Base-by-base conservation (phyloP, 2,797 vertebrate species). In the Platyrinchus mystaceus region DNA sequence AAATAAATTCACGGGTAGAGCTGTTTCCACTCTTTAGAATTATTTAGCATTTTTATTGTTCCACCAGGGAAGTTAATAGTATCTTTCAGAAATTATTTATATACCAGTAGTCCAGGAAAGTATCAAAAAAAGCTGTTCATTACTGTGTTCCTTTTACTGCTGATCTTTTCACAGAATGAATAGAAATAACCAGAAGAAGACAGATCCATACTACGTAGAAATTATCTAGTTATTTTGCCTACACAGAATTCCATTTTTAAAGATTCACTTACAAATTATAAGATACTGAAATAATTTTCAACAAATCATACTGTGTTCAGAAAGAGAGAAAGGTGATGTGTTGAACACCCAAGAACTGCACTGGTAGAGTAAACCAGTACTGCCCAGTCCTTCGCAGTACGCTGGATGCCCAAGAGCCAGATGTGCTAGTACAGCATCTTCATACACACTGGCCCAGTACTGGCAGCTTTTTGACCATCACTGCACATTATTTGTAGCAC, bases 41-140 rank as follows among this genome's bases (percentile, higher is more conserved):
- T 96, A 96, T 93, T 97, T 96, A 97, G 77, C 87, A 83, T 94
- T 97, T 97, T 97, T 97, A 97, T 97, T 97, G 95, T 94, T 94
- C 90, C 89, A 94, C 77, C 52, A 81, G 90, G 75, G 84, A 95
- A 94, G 68, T 93, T 93, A 96, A 90, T 86, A 74, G 17, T 86
- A 78, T 73, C 84, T 95, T 96, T 91, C 56, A 84, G 78, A 92
- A 92, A 95, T 97, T 96, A 96, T 97, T 97, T 97, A 96, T 95
- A 97, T 36, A 83, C 28, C 75, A 88, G 69, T 58, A 95, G 94
- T 92, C 87, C 96, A 93, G 76, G 74, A 76, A 96, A 94, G 58
- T 76, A 94, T 96, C 30, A 95, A 95, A 95, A 96, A 96, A 93
- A 79, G n/a, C 52, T 87, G 47, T 23, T 16, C 69, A 70, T 93